Evolutionary conservation across 2,797 vertebrate species (phyloP), one percentile per base, ranked within the genome.

Genomic region (Alcedo quadribrachys): DNA sequence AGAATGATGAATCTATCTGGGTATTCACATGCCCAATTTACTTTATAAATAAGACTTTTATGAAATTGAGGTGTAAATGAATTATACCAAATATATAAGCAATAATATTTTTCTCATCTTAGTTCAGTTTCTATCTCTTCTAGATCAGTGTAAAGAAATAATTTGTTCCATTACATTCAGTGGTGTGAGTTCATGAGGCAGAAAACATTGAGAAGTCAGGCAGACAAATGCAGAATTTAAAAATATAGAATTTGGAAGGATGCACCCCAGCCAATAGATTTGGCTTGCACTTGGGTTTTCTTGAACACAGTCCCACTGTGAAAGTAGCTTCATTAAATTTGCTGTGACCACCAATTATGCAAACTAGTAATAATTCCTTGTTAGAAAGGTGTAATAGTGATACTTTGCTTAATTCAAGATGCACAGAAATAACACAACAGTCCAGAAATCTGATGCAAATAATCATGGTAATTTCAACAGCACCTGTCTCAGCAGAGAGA

Each of bases 111-210:
- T 79, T 54, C 27, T 62, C 1, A 1, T 57, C 79, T 71, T 70
- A 65, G 3, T 6, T 55, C 32, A 15, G 28, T 43, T 82, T 22
- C 9, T 30, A 1, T 25, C 11, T 79, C 24, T 60, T 35, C 46
- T 27, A 62, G n/a, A 75, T 43, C 4, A 57, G 12, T 30, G 25
- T 16, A 48, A 90, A 84, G n/a, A 48, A n/a, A 30, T 11, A 0
- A 67, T 4, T 37, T 45, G 5, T 32, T 88, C 9, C 15, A 40
- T 13, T 77, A 70, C 15, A 67, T 55, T 15, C 37, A 54, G 13
- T 40, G 6, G 19, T 63, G 11, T 57, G 11, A 66, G 27, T 54
- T 21, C 9, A 7, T 8, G 12, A 0, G 0, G 8, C 25, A 88
- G 35, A 81, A 82, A 69, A 33, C 16, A 76, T 61, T 62, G 25